Evolutionary conservation across 2,888 invertebrate species (phyloP), one percentile per base, ranked within the genome.

Genomic region (Oegoconia quadripuncta): DNA sequence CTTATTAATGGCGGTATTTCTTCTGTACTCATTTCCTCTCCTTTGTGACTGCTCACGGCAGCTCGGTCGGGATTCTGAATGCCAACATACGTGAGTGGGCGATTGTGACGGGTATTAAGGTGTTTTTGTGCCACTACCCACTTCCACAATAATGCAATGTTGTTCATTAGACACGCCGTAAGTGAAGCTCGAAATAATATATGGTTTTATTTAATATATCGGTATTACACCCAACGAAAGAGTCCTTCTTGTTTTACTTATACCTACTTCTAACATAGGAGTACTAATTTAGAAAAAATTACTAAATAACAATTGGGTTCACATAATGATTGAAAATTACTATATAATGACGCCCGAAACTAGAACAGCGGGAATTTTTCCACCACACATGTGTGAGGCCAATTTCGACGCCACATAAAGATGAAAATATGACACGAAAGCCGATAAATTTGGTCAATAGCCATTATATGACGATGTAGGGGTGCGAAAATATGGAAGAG

Each of bases 371-470:
- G 63, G 54, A 60, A 48, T 61, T 64, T 56, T 61, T 55, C 57
- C 62, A 59, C 64, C 66, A 62, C 71, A 63, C 64, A 70, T 67
- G 66, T 64, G 64, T 59, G 59, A 56, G 67, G 63, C 71, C 74
- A 74, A 76, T 77, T 68, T 62, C 59, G 64, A 62, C 57, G 63
- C 64, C 69, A 71, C 77, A 82, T 78, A 80, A 79, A 78, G 75
- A 81, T 77, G 76, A 74, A 80, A 82, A 81, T 79, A 80, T 77
- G 81, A 80, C 81, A 74, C 69, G 71, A 77, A 77, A 77, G 76
- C 79, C 82, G 73, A 83, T 86, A 83, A 84, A 86, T 86, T 82
- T 80, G 76, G 75, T 80, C 83, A 81, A 83, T 79, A 75, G 82
- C 82, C 71, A 83, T 86, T 84, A 84, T 76, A 80, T 74, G 77